Percentiles rank a stretch among this genome's conserved stretches.
phyloP scores from a whole-genome alignment of 2,113 vertebrate species.

The Ophthalmolycus amberensis region DNA sequence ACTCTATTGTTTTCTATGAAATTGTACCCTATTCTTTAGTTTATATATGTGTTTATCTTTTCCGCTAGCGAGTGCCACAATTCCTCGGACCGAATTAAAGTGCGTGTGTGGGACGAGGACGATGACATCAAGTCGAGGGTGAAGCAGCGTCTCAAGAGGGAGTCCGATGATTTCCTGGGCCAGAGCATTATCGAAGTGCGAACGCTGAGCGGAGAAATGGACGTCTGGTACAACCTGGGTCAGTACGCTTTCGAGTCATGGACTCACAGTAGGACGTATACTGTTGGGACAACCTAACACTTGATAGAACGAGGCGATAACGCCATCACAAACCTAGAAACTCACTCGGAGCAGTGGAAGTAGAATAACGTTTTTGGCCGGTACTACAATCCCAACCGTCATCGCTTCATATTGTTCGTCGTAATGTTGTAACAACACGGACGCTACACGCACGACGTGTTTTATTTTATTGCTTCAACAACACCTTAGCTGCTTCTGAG shows the following conservation, averaged over 20 bases:
- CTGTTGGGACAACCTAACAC: neutral
- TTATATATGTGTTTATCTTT: neutral
- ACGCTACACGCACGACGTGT: too few relatives aligned
- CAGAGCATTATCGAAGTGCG: constrained; percentile 99
- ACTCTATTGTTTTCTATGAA: neutral
- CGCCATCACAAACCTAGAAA: neutral
- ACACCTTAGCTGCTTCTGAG: too few relatives aligned
- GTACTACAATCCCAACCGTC: neutral
- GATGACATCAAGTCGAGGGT: constrained; percentile 98
- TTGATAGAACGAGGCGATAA: neutral
- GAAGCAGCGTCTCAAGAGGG: constrained; percentile 96
- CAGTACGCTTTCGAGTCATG: constrained; percentile 64
- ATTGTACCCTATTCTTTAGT: neutral
- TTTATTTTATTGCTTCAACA: too few relatives aligned
- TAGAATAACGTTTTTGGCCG: too few relatives aligned
- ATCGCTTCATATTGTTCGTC: neutral
- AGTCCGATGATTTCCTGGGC: constrained; percentile 97
- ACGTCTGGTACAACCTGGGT: constrained; percentile 99
- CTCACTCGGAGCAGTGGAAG: too few relatives aligned
- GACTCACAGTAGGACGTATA: neutral
- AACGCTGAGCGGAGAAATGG: constrained; percentile 97
- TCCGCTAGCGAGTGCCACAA: constrained; percentile 96
- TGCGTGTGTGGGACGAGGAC: constrained; percentile 98
- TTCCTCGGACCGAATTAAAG: constrained; percentile 97
- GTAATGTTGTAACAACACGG: too few relatives aligned